These are phyloP conservation scores for Poecile atricapillus DNA, from an alignment of 2,113 vertebrate species.

Conservation along the genomic window DNA sequence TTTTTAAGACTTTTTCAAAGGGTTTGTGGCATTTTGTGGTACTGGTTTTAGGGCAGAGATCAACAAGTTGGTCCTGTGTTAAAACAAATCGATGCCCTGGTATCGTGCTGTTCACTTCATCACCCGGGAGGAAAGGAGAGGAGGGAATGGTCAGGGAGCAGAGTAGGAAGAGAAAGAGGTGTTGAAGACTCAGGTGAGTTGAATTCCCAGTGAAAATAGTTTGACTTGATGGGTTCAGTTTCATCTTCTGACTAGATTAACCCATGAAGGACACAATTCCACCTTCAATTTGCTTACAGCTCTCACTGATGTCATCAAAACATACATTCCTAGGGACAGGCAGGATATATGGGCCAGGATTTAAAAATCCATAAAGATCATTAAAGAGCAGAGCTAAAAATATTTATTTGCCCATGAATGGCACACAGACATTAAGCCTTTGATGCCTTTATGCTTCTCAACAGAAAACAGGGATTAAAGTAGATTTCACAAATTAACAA, in stretches of 20 bases:
- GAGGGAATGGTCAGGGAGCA: neutral
- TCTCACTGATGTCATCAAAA: neutral
- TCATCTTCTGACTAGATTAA: neutral
- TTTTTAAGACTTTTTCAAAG: neutral
- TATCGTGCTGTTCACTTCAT: neutral
- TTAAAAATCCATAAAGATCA: constrained; percentile 40
- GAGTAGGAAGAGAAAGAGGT: neutral
- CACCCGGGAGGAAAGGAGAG: neutral
- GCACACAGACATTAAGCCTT: neutral
- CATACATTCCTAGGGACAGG: neutral
- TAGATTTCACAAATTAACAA: constrained; percentile 18
- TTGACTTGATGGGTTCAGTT: neutral
- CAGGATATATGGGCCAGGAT: neutral
- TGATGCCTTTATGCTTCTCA: neutral
- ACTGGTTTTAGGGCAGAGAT: neutral
- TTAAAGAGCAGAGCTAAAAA: constrained; percentile 19
- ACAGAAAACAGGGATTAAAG: constrained; percentile 10
- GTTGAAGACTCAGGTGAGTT: neutral
- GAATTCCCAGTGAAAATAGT: neutral
- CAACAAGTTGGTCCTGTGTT: neutral
- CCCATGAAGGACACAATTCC: neutral
- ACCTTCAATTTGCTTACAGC: neutral
- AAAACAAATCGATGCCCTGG: neutral
- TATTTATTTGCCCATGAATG: constrained; percentile 17
- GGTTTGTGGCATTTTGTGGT: neutral